These are phyloP conservation scores for Agonopterix alstromeriana DNA, from an alignment of 2,888 invertebrate genomes.

Conservation along the genomic window DNA sequence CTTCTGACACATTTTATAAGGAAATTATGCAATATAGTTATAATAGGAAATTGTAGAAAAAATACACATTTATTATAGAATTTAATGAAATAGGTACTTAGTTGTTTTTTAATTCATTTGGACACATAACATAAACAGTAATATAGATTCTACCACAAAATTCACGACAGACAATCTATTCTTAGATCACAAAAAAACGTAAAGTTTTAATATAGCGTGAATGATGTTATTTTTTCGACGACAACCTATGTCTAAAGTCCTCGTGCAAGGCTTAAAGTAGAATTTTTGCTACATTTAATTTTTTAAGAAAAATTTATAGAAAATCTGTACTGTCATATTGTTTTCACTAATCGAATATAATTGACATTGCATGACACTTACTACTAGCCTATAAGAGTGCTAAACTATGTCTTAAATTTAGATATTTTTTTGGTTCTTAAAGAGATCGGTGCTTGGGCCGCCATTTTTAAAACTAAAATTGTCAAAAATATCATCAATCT, in stretches of 20 bases:
- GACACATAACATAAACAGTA: slow-evolving; percentile 32
- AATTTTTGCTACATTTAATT: slow-evolving; percentile 33
- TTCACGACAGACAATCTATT: slow-evolving; percentile 56
- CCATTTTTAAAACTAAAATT: too few species aligned
- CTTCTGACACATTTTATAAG: too few species aligned
- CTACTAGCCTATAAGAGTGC: slow-evolving; percentile 69
- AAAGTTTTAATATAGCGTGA: slow-evolving; percentile 30
- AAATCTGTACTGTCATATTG: slow-evolving; percentile 61
- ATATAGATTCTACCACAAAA: slow-evolving; percentile 31
- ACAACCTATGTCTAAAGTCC: slow-evolving; percentile 33
- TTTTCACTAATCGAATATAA: slow-evolving; percentile 72
- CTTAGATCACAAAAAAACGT: slow-evolving; percentile 33
- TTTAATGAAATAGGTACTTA: too few species aligned
- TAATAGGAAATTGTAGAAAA: too few species aligned
- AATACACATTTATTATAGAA: too few species aligned
- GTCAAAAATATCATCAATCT: too few species aligned
- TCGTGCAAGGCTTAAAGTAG: slow-evolving; percentile 29
- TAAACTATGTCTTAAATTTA: slow-evolving; percentile 66
- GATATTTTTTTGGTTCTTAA: slow-evolving; percentile 53
- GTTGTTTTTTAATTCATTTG: too few species aligned
- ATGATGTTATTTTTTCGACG: slow-evolving; percentile 25
- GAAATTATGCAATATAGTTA: too few species aligned
- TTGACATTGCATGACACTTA: slow-evolving; percentile 75
- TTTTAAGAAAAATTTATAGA: slow-evolving; percentile 58
- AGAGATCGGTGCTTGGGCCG: slow-evolving; percentile 22